phyloP scores from a whole-genome alignment of 2,113 vertebrate genomes.

The Excalfactoria chinensis region DNA sequence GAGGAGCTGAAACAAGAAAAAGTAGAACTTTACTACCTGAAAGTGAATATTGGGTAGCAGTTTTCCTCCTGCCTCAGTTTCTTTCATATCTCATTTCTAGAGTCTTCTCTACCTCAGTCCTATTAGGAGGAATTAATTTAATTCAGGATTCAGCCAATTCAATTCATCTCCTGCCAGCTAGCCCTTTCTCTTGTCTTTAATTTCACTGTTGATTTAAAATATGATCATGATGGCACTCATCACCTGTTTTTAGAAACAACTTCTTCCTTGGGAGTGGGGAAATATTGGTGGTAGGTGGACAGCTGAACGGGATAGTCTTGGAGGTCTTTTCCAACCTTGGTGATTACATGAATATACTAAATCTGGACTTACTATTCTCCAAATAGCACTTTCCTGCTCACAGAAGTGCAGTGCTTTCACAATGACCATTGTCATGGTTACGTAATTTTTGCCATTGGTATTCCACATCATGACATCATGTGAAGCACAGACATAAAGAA shows the following conservation, averaged over 20 bases:
- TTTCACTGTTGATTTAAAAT: not conserved
- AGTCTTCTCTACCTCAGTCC: not conserved
- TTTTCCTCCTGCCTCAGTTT: not conserved
- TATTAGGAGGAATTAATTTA: not conserved
- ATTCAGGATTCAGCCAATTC: not conserved
- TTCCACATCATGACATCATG: no score
- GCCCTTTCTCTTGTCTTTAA: not conserved
- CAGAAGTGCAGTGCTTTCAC: not conserved
- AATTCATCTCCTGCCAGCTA: not conserved
- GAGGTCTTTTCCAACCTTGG: no score
- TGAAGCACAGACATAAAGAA: no score
- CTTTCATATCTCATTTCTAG: not conserved
- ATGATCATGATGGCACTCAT: not conserved
- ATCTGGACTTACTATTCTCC: not conserved
- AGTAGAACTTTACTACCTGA: not conserved
- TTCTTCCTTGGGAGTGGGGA: not conserved
- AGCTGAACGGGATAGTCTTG: no score
- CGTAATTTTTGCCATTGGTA: no score
- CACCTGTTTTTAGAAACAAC: not conserved
- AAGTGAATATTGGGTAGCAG: not conserved
- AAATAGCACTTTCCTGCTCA: not conserved
- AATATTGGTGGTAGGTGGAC: no score
- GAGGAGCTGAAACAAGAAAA: conserved; percentile 14
- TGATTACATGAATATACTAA: not conserved
- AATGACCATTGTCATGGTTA: not conserved